Base-by-base conservation (phyloP, 2,888 invertebrate species). In the Drosophila flavopinicola region DNA sequence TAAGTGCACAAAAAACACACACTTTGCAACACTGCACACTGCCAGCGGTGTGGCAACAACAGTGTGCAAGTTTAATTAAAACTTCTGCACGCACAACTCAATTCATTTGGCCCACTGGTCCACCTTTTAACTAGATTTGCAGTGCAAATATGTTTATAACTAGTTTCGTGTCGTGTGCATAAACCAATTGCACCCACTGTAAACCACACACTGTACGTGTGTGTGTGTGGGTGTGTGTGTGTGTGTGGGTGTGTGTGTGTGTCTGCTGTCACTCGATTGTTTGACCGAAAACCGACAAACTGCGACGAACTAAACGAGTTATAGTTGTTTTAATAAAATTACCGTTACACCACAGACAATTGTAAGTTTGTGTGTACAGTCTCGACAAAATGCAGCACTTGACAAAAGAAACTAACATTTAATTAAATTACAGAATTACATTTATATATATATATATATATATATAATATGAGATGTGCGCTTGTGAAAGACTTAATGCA, bases 11-110 rank as follows among this genome's bases (percentile, higher is more conserved):
- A 32, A 10, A 27, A 2, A 15, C 20, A 30, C 6, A 3, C 9
- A 32, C 13, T 64, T 4, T 24, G 24, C 23, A 35, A 29, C 35
- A 30, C 24, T 39, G 1, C 17, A 20, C 11, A 29, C 33, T 13
- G n/a, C n/a, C 24, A 30, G 23, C n/a, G 33, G 24, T 67, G 52
- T 53, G 65, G 71, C 56, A 73, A 67, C 69, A 76, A 82, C 74
- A 85, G 33, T 78, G 75, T 78, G 58, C 78, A 67, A 76, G 74
- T 76, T 82, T 78, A 82, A 82, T 82, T 82, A 82, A 85, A 82
- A 85, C 51, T 78, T 85, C n/a, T 74, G 60, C 11, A 45, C 53
- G 59, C 56, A 53, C 65, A 58, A 64, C 51, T 35, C 42, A 57
- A 57, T 45, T 33, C 44, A 29, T 44, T 41, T 56, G 6, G 37